These are phyloP conservation scores for Macquaria ambigua DNA, from an alignment of 2,113 vertebrate species.

Conservation along the genomic window DNA sequence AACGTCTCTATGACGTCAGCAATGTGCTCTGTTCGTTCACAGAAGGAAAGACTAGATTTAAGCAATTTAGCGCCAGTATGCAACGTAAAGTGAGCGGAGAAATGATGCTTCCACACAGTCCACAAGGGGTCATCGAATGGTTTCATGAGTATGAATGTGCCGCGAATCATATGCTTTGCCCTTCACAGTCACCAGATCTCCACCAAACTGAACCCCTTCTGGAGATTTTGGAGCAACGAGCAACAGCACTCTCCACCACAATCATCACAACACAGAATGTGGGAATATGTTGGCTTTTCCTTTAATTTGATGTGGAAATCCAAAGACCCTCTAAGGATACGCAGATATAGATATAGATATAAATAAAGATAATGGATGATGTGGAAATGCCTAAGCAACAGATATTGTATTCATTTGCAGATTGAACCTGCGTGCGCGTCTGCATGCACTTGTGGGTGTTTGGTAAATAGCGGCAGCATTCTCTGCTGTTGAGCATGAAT, in stretches of 20 bases:
- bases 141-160: neutral
- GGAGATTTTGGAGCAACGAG: neutral
- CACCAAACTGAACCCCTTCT: neutral
- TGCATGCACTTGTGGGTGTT: neutral
- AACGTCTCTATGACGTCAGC: slow-evolving; percentile 10
- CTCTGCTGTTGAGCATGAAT: neutral
- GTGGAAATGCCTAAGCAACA: neutral
- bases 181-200: neutral
- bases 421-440: neutral
- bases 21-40: neutral
- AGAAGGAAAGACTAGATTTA: neutral
- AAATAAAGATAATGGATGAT: no score
- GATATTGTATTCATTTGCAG: neutral
- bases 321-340: no score
- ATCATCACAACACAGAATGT: neutral
- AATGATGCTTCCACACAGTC: neutral
- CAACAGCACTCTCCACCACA: neutral
- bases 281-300: neutral
- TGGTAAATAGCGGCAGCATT: neutral
- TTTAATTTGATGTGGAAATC: neutral
- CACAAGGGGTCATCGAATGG: no score
- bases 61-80: no score
- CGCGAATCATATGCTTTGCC: neutral
- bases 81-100: neutral
- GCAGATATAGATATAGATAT: no score